A percentile compares a stretch with the other conserved stretches of the same genome.
Evolutionary conservation across 92 coral and sea anemone genomes (phyloP).

Genomic region (Palythoa grandis): DNA sequence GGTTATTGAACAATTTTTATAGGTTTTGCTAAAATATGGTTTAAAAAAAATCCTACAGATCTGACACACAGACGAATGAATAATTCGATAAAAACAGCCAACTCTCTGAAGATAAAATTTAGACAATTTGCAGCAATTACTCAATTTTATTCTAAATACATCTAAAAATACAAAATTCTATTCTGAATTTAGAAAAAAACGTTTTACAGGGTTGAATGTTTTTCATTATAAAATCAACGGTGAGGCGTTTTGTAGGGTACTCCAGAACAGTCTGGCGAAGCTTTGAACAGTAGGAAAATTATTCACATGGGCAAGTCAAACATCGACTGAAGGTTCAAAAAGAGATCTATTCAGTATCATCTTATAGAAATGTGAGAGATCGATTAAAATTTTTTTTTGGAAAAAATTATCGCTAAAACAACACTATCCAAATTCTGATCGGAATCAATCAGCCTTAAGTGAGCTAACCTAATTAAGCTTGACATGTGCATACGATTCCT

Average conservation of each 20-base stretch:
- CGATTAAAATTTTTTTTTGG: background rate
- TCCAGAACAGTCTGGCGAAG: background rate
- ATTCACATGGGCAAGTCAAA: no score
- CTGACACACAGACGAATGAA: background rate
- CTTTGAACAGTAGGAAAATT: background rate
- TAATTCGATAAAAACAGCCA: background rate
- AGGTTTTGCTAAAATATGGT: background rate
- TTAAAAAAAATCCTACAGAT: background rate
- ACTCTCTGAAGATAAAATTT: background rate
- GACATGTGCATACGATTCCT: background rate
- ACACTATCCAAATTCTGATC: background rate
- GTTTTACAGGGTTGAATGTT: background rate
- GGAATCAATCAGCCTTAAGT: background rate
- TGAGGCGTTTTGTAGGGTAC: background rate
- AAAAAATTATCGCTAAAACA: background rate
- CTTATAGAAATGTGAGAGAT: background rate
- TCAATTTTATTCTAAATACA: background rate
- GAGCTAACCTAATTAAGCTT: conserved; percentile 8
- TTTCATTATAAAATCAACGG: background rate
- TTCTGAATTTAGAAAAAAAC: background rate
- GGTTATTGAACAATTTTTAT: background rate
- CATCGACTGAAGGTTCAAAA: background rate
- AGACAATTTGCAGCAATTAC: background rate
- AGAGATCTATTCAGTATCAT: background rate
- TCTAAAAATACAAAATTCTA: background rate